phyloP scores from a whole-genome alignment of 2,113 vertebrate genomes.

The Glaucomys volans region DNA sequence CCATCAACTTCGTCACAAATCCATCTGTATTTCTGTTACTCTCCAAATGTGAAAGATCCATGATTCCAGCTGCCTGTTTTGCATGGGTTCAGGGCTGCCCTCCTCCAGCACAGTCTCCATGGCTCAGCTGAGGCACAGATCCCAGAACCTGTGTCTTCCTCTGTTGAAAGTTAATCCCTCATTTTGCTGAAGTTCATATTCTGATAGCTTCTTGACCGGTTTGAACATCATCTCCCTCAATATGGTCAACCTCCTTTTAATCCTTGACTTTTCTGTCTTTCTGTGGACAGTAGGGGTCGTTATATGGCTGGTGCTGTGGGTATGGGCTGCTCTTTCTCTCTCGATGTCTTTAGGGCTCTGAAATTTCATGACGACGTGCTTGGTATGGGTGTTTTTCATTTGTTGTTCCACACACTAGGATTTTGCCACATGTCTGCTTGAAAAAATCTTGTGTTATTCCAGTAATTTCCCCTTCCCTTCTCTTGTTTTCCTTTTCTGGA shows the following conservation, averaged over 20 bases:
- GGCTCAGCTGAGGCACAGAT: neutral
- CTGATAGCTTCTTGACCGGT: neutral
- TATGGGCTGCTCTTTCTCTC: no score
- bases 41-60: neutral
- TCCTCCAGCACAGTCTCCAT: neutral
- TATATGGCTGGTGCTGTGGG: no score
- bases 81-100: neutral
- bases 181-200: neutral
- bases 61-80: neutral
- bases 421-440: neutral
- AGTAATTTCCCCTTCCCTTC: neutral
- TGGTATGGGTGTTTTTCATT: no score
- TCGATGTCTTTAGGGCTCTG: no score
- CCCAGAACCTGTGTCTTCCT: neutral
- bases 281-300: no score
- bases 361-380: no score
- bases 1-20: neutral
- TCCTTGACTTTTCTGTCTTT: neutral
- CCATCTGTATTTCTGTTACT: neutral
- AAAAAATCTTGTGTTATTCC: neutral
- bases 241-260: neutral
- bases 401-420: no score
- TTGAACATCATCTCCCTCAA: neutral
- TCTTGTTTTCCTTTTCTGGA: neutral
- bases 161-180: neutral